Evolutionary conservation across 2,113 vertebrate genomes (phyloP).

Genomic region (Felis chaus): DNA sequence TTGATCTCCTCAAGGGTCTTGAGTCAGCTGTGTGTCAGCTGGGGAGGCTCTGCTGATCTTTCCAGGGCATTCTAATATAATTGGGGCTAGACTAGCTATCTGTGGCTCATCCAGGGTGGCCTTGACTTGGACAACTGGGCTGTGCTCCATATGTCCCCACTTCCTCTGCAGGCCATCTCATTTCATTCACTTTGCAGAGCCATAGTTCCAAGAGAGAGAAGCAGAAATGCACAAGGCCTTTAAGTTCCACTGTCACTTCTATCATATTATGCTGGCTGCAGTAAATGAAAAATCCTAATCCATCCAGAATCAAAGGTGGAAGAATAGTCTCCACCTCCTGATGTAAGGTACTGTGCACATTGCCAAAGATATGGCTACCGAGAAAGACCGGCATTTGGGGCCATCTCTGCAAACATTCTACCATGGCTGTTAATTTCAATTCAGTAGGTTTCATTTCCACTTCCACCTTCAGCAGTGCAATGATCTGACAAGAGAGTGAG

Average conservation of each 20-base stretch:
- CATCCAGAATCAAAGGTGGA: neutral
- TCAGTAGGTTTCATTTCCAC: neutral
- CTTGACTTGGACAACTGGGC: too few species aligned
- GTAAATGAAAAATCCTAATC: neutral
- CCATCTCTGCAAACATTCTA: neutral
- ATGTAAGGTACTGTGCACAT: neutral
- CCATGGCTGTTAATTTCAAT: neutral
- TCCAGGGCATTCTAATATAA: neutral
- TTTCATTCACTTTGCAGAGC: too few species aligned
- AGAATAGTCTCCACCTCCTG: neutral
- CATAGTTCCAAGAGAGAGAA: too few species aligned
- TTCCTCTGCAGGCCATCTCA: too few species aligned
- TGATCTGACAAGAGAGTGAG: neutral
- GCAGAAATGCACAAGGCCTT: too few species aligned
- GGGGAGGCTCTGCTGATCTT: neutral
- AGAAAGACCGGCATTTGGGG: fast-evolving
- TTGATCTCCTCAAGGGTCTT: neutral
- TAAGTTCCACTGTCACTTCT: neutral
- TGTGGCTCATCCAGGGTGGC: neutral
- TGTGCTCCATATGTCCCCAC: too few species aligned
- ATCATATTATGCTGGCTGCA: neutral
- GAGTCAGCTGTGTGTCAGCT: neutral
- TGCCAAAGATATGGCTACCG: neutral
- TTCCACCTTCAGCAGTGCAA: neutral
- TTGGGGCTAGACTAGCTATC: neutral